Percentiles rank a stretch among this genome's conserved stretches.
These are phyloP conservation scores for Prolemur simus DNA, from an alignment of 2,113 vertebrate species.

Conservation along the genomic window DNA sequence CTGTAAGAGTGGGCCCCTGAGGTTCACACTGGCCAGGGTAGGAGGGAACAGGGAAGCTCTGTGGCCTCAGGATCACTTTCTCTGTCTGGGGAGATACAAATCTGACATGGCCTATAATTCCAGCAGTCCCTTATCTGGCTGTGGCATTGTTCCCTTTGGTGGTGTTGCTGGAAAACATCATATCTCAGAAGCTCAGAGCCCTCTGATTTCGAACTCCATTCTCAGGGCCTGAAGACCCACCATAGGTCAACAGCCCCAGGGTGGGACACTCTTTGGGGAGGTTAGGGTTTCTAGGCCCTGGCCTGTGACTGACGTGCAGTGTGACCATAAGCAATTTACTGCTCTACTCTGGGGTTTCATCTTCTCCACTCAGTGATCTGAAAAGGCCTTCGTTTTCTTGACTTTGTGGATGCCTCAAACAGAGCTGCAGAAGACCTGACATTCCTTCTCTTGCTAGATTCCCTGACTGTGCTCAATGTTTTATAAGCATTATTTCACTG, in stretches of 20 bases:
- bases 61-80: background rate
- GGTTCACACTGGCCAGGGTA: no score
- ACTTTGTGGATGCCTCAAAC: background rate
- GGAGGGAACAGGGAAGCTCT: background rate
- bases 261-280: background rate
- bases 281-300: background rate
- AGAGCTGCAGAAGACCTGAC: background rate
- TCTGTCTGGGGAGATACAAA: background rate
- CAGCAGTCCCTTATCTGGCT: background rate
- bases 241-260: background rate
- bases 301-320: background rate
- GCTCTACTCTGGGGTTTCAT: background rate
- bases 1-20: background rate
- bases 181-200: background rate
- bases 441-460: background rate
- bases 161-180: background rate
- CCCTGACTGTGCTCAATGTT: no score
- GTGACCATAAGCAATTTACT: background rate
- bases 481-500: background rate
- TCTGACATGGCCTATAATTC: background rate
- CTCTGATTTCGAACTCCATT: background rate
- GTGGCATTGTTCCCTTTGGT: background rate
- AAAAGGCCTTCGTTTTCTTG: background rate
- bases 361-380: background rate
- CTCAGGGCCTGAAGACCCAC: fast-evolving